Evolutionary conservation across 2,113 vertebrate species (phyloP), one percentile per base, ranked within the genome.

Genomic region (Phalacrocorax carbo): DNA sequence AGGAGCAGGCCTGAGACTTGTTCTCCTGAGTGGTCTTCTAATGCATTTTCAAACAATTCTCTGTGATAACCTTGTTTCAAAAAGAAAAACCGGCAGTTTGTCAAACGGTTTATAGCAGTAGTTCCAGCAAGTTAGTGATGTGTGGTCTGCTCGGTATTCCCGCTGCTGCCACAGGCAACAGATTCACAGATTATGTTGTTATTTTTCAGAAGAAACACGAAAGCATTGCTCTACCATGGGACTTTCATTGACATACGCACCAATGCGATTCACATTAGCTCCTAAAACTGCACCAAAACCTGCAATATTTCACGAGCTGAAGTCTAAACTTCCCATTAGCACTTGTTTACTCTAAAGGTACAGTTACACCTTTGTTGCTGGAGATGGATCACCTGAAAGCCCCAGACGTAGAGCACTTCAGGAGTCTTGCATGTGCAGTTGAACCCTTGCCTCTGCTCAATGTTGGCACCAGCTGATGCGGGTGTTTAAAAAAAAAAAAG

Each of bases 1-100:
- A 98, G 96, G 20, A 98, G 36, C 21, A 98, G 32, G 4, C 98
- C 98, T 1, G 98, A 97, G 29, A 98, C 89, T 2, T 46, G 4
- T 76, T 98, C 98, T 82, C 91, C 86, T 5, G 95, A 11, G 57
- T 96, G 88, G 23, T 23, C 38, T 60, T 96, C 96, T 9, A 78
- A 16, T 36, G 92, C 72, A 0, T 68, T 72, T 75, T 98, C 97
- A 61, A 98, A 96, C 34, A 96, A 2, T 5, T 29, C 68, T 38
- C 97, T 97, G 18, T 97, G 97, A 55, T 98, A 98, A 26, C 96
- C 97, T 96, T 89, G 61, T 82, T 60, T 34, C 36, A 44, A 17
- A 93, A 85, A 77, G 64, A 25, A 42, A 72, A 81, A 13, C 30
- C 5, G 27, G 32, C 44, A 10, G 36, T 66, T 84, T 87, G 61